Percentiles rank a stretch among this genome's conserved stretches.
These are phyloP conservation scores for Heliconius eleuchia DNA, from an alignment of 1,140 invertebrate species.

Conservation along the genomic window DNA sequence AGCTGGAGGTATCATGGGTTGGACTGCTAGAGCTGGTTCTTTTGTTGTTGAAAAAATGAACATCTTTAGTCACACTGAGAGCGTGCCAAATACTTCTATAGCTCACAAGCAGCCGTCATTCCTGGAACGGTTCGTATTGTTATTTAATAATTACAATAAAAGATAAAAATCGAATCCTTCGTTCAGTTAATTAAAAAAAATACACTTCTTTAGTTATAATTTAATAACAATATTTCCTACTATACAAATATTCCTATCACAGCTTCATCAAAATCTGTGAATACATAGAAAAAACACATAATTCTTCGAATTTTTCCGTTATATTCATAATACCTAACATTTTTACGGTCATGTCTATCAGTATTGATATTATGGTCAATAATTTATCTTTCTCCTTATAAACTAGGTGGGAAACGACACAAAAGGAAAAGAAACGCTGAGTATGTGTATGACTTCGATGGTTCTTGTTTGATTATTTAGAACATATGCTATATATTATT, in stretches of 20 bases:
- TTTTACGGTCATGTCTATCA: neutral
- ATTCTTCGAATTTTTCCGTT: neutral
- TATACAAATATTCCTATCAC: neutral
- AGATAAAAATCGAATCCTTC: neutral
- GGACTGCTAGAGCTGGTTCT: slow-evolving; percentile 89
- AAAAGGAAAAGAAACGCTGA: slow-evolving; percentile 54
- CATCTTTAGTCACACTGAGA: slow-evolving; percentile 76
- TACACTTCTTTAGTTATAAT: neutral
- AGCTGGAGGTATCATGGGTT: slow-evolving; percentile 82
- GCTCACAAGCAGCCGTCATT: slow-evolving; percentile 79
- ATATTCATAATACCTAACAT: neutral
- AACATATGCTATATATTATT: slow-evolving; percentile 33
- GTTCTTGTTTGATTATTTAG: slow-evolving; percentile 44
- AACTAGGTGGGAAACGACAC: slow-evolving; percentile 57
- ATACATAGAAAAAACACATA: neutral
- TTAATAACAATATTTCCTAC: neutral
- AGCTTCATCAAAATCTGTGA: neutral
- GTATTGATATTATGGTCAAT: slow-evolving; percentile 12
- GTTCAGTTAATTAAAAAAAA: no score
- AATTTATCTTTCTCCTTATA: slow-evolving; percentile 45
- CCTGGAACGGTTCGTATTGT: slow-evolving; percentile 80
- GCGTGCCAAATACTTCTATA: slow-evolving; percentile 66
- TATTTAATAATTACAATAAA: neutral
- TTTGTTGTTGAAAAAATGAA: slow-evolving; percentile 91
- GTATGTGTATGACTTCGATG: slow-evolving; percentile 49